Evolutionary conservation across 2,113 vertebrate genomes (phyloP), one percentile per base, ranked within the genome.

Genomic region (Petrocephalus microphthalmus): DNA sequence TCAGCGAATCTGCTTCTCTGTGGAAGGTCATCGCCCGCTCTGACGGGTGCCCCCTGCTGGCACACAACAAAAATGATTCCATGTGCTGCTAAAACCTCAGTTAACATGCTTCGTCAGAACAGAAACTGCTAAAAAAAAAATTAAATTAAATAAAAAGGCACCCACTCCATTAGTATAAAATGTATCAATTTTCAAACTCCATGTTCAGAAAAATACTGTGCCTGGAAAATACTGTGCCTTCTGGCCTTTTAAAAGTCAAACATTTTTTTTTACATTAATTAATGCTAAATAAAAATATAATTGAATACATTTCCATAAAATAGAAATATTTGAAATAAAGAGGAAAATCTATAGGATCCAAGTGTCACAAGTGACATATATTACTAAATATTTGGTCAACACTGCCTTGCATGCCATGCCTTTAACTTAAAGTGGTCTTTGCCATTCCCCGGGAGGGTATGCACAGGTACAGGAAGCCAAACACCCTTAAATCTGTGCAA

Each of bases 401-500:
- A 54, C 84, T 33, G 84, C 22, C 51, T 56, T 37, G 51, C 29
- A 54, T 85, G 84, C 84, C 29, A 84, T 29, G 49, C 45, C 47
- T 22, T 52, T 84, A 25, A n/a, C 45, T 85, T 54, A 54, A 85
- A 85, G 52, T 85, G 49, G 22, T 85, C 84, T 54, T 89, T 88
- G 64, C 91, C 86, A 89, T 84, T 54, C 86, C 78, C 20, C 82
- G 2, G 53, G 33, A 57, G 92, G 92, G 89, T 82, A 92, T 78
- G 89, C 84, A 45, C 90, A n/a, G 20, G 88, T 90, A 81, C 83
- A 89, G 8, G 42, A 87, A 90, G 88, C 45, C 84, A 53, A 82
- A 67, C 17, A 57, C 17, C 29, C 84, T 67, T 81, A 88, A 89
- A 90, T 8, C 37, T 87, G 90, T 93, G 91, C 90, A 91, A 91